These are phyloP conservation scores for Myotis pilosus DNA, from an alignment of 2,797 vertebrate species.

Conservation along the genomic window DNA sequence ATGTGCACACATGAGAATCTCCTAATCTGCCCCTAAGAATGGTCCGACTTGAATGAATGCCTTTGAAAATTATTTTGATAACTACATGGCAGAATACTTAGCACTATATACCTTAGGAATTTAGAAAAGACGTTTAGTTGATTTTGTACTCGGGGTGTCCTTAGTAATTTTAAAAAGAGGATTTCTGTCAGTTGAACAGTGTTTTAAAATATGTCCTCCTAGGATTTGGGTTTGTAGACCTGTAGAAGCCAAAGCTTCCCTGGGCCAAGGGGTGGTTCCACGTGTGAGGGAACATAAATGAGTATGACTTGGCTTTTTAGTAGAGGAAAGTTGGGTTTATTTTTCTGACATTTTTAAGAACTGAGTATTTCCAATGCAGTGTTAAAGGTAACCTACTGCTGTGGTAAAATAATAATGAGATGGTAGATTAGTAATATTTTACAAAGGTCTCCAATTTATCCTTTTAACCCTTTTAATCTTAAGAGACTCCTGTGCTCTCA, in stretches of 20 bases:
- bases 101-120: neutral
- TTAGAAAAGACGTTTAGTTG: neutral
- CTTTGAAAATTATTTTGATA: neutral
- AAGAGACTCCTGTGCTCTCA: neutral
- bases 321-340: neutral
- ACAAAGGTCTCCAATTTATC: slow-evolving; percentile 3
- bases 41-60: neutral
- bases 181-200: neutral
- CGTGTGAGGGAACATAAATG: neutral
- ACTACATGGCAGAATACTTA: neutral
- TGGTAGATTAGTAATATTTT: neutral
- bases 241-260: neutral
- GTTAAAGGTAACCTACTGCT: neutral
- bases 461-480: neutral
- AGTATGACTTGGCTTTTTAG: slow-evolving; percentile 5
- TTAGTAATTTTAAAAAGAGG: neutral
- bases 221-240: neutral
- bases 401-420: slow-evolving; percentile 3
- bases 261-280: neutral
- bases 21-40: neutral
- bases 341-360: slow-evolving; percentile 44
- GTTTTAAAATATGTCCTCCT: slow-evolving; percentile 18
- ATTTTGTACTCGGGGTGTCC: neutral
- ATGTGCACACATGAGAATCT: neutral
- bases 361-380: neutral